Evolutionary conservation across 2,113 vertebrate species (phyloP), one percentile per base, ranked within the genome.

Genomic region (Onychostruthus taczanowskii): DNA sequence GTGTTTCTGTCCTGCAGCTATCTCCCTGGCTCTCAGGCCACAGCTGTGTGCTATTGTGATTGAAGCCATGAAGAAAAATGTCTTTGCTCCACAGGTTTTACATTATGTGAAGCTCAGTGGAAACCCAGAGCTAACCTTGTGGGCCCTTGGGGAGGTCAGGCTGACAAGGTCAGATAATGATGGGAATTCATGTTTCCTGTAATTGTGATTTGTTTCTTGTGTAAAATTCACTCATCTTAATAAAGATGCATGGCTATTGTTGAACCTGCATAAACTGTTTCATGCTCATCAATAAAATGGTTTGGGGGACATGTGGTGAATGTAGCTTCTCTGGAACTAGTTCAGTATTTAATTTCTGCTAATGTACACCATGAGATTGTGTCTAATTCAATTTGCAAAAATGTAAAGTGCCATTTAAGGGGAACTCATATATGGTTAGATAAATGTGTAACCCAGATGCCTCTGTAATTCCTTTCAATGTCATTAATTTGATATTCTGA

Each of bases 381-480:
- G 79, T 73, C 87, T 96, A 93, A 94, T 91, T 94, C 70, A 92
- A 91, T 95, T 93, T 95, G 43, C n/a, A 83, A 92, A 97, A 94
- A 44, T 64, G 84, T 94, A 63, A 94, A 90, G 33, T 76, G 56
- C 47, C 72, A 56, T 91, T 85, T 94, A 89, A 94, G 22, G 28
- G 58, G 24, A 83, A 87, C 55, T 90, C 20, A 13, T 88, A 83
- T 75, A 84, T 73, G 56, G 52, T 64, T 92, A 92, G 78, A 87
- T 52, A 52, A 86, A 74, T 84, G 46, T 79, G 46, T 70, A 92
- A 92, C 70, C 22, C 74, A 86, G 33, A 89, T 87, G 84, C 58
- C 43, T 92, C 76, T 86, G 56, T 94, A 92, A 77, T 90, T 96
- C 46, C 86, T 77, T 89, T 96, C 28, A 10, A 55, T 85, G 50